Percentiles rank a stretch among this genome's conserved stretches.
phyloP scores from a whole-genome alignment of 2,888 invertebrate species.

The Ditula angustiorana region DNA sequence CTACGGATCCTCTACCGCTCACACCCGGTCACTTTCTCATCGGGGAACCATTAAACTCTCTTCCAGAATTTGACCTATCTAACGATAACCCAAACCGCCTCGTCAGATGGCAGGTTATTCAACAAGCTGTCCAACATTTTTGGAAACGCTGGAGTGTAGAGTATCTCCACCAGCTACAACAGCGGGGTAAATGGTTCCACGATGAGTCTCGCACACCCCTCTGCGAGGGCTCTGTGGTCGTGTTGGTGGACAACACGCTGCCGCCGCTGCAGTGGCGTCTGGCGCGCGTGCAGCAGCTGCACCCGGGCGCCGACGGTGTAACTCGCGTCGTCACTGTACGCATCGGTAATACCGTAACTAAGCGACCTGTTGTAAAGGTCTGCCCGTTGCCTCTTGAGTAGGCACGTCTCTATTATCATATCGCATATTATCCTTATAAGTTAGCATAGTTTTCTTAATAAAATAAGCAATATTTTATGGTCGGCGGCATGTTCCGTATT shows the following conservation, averaged over 20 bases:
- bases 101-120: conserved; percentile 1
- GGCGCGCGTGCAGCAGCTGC: background rate
- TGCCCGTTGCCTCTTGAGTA: background rate
- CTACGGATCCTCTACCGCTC: background rate
- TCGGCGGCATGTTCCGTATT: conserved; percentile 5
- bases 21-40: conserved; percentile 19
- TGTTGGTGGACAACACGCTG: background rate
- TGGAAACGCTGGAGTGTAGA: conserved; percentile 17
- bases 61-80: background rate
- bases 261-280: background rate
- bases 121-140: conserved; percentile 15
- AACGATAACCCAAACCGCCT: conserved; percentile 4
- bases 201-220: background rate
- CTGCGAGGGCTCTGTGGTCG: background rate
- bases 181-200: conserved; percentile 6
- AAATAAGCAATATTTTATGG: conserved; percentile 14
- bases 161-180: conserved; percentile 21
- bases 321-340: background rate
- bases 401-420: background rate
- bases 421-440: background rate
- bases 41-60: conserved; percentile 7
- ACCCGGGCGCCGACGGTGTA: conserved; percentile 1
- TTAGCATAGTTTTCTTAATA: conserved; percentile 24
- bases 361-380: background rate
- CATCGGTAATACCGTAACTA: background rate